Evolutionary conservation across 2,113 vertebrate genomes (phyloP).

Genomic region (Oncorhynchus keta): DNA sequence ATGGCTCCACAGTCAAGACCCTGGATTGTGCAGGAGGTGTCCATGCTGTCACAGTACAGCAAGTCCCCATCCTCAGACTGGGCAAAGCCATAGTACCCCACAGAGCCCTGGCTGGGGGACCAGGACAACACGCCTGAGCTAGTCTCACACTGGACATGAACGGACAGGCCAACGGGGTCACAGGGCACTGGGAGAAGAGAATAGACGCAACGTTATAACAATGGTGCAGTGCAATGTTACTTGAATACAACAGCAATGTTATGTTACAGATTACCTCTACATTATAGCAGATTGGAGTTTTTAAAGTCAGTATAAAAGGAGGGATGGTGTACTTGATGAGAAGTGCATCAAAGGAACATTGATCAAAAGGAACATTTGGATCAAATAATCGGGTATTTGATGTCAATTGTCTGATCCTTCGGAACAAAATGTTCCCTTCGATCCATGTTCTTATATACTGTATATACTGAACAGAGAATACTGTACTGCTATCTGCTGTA

Average conservation of each 20-base stretch:
- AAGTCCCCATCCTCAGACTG: slow-evolving; percentile 22
- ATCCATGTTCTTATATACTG: too few relatives aligned
- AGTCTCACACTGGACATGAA: slow-evolving; percentile 59
- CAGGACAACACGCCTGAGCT: slow-evolving; percentile 65
- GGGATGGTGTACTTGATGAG: too few relatives aligned
- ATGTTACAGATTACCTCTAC: too few relatives aligned
- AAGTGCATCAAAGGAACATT: too few relatives aligned
- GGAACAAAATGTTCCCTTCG: too few relatives aligned
- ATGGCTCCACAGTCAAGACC: slow-evolving; percentile 64
- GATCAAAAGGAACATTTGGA: background rate
- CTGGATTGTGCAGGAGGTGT: slow-evolving; percentile 55
- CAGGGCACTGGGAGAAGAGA: slow-evolving; percentile 67
- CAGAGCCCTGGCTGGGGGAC: slow-evolving; percentile 49
- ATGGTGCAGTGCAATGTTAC: background rate
- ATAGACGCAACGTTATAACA: too few relatives aligned
- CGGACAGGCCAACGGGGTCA: slow-evolving; percentile 50
- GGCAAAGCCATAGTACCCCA: slow-evolving; percentile 56
- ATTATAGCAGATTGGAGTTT: too few relatives aligned
- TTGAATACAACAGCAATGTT: too few relatives aligned
- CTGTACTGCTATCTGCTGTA: background rate
- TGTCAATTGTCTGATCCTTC: background rate
- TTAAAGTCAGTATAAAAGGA: too few relatives aligned
- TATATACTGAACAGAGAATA: background rate
- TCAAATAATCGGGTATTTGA: too few relatives aligned
- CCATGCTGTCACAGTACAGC: slow-evolving; percentile 49